Evolutionary conservation across 2,888 invertebrate genomes (phyloP), one percentile per base, ranked within the genome.

Genomic region (Tenthredo livida): DNA sequence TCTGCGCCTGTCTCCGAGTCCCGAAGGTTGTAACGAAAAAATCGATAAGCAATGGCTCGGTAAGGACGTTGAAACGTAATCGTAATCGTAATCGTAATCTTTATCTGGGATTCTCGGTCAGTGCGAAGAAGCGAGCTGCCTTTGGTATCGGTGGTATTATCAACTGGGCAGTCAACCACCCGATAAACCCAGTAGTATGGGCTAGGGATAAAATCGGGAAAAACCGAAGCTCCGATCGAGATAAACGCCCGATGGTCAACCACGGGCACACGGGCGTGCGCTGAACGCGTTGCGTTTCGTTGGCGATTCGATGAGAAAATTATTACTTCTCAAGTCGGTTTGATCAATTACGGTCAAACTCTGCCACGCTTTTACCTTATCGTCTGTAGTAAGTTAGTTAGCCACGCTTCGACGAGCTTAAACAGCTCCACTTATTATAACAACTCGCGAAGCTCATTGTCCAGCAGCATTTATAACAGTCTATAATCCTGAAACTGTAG

Each of bases 241-340:
- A 80, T 80, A 80, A 80, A 80, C 80, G 25, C 9, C 33, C 33
- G 33, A 54, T 61, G 50, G 58, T 29, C 50, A 21, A n/a, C 61
- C 21, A 15, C 25, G 80, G 12, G 9, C 15, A 50, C 77, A 33
- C 67, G 33, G 67, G 67, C 67, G 67, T 67, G 17, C 7, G 67
- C 61, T 61, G 25, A 25, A 61, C 80, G 33, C 54, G 80, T 12
- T 61, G 80, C 61, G 78, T 58, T 80, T 17, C 50, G 78, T 12
- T 58, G n/a, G 80, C 80, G 80, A 80, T 80, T 61, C 80, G 50
- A 61, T 40, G 58, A 80, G 80, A 80, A 80, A 80, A 80, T 80
- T 80, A 80, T 80, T 80, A 80, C 80, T 80, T 80, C 80, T 80
- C 58, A n/a, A n/a, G n/a, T n/a, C n/a, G n/a, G 80, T 80, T 80